phyloP scores from a whole-genome alignment of 2,113 vertebrate species.

The Nettapus auritus region DNA sequence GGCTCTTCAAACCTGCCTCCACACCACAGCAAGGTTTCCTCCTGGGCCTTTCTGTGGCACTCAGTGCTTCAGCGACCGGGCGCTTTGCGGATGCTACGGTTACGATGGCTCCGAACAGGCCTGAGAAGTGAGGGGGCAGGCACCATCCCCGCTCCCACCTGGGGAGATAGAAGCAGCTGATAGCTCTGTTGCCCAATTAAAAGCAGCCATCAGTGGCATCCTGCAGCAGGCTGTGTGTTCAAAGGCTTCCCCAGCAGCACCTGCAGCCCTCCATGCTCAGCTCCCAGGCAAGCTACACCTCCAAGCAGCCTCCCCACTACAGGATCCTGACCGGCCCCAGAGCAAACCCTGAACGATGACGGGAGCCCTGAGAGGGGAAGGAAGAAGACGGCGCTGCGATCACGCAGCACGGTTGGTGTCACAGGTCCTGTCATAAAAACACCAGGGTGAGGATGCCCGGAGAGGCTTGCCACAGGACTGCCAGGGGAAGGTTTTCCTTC shows the following conservation, averaged over 20 bases:
- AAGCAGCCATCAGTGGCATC: neutral
- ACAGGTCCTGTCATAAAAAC: neutral
- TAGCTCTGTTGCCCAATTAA: neutral
- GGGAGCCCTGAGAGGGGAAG: neutral
- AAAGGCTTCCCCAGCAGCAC: neutral
- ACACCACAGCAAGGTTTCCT: neutral
- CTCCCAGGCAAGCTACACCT: neutral
- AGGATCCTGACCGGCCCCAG: neutral
- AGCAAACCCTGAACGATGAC: neutral
- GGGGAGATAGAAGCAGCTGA: neutral
- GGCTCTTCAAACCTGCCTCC: constrained; percentile 2
- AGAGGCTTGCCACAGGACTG: neutral
- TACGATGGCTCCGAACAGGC: neutral
- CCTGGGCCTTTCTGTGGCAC: neutral
- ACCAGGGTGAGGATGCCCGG: neutral
- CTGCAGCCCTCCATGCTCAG: neutral
- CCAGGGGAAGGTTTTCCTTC: neutral
- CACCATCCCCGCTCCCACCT: neutral
- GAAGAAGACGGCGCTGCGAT: neutral
- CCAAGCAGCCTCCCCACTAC: neutral
- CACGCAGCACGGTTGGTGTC: neutral
- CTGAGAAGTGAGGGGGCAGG: constrained; percentile 29
- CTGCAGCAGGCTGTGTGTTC: neutral
- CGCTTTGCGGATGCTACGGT: neutral
- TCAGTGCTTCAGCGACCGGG: neutral